Percentiles rank a stretch among this genome's conserved stretches.
Evolutionary conservation across 2,113 vertebrate species (phyloP).

Genomic region (Psephotus haematonotus): DNA sequence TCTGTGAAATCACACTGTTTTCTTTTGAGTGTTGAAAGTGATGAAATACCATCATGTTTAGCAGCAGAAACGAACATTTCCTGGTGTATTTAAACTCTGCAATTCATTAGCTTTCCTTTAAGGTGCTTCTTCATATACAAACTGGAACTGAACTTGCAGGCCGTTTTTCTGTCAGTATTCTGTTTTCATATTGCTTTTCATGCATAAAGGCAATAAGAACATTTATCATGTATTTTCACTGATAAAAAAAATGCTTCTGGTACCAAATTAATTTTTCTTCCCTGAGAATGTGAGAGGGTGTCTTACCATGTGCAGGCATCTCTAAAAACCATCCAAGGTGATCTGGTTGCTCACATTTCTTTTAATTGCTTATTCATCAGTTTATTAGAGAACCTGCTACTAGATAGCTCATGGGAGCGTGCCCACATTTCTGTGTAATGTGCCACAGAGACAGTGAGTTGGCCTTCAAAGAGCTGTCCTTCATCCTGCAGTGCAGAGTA

Average conservation of each 20-base stretch:
- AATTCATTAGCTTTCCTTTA: not conserved
- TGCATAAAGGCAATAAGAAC: not conserved
- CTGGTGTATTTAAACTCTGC: not conserved
- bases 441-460: not conserved
- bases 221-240: not conserved
- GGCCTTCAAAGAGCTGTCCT: not conserved
- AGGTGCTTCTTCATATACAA: not conserved
- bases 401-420: not conserved
- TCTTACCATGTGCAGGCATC: not conserved
- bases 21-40: not conserved
- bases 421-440: not conserved
- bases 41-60: not conserved
- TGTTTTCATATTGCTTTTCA: not conserved
- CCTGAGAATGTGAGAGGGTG: not conserved
- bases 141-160: not conserved
- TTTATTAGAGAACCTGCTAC: not conserved
- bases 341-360: slow-evolving; percentile 12
- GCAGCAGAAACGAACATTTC: not conserved
- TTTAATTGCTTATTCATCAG: not conserved
- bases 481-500: rapidly evolving
- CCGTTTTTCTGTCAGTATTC: not conserved
- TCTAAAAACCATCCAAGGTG: not conserved
- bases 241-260: not conserved
- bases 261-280: not conserved
- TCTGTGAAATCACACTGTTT: not conserved